These are phyloP conservation scores for Solenodon paradoxus DNA, from an alignment of 2,113 vertebrate genomes.

Conservation along the genomic window DNA sequence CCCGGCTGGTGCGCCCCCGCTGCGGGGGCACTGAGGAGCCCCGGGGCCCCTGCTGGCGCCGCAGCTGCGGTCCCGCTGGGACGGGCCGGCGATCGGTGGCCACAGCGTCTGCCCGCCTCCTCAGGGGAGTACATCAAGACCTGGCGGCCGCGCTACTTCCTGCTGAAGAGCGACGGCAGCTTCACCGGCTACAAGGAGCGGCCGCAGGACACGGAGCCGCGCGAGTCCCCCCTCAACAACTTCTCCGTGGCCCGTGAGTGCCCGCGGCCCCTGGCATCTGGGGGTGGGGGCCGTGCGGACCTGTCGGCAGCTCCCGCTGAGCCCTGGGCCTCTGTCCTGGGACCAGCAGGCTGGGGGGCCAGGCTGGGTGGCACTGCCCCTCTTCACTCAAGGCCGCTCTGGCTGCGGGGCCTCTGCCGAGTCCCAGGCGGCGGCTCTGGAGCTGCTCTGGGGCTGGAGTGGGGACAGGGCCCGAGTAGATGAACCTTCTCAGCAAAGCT, in stretches of 20 bases:
- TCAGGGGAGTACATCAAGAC: constrained; percentile 98
- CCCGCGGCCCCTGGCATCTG: fast-evolving
- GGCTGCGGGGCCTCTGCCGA: too few relatives aligned
- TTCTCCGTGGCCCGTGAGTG: constrained; percentile 98
- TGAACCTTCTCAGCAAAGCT: too few relatives aligned
- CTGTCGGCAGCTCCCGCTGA: too few relatives aligned
- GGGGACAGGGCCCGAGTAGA: too few relatives aligned
- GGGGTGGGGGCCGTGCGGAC: neutral
- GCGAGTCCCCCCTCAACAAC: constrained; percentile 97
- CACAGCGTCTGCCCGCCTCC: fast-evolving
- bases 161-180: constrained; percentile 95
- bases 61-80: fast-evolving
- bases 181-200: constrained; percentile 98
- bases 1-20: neutral
- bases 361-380: too few relatives aligned
- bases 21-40: too few relatives aligned
- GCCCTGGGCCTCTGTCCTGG: too few relatives aligned
- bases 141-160: constrained; percentile 97
- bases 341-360: too few relatives aligned
- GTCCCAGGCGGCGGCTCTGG: neutral
- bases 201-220: constrained; percentile 95
- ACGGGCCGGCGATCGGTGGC: fast-evolving
- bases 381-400: too few relatives aligned
- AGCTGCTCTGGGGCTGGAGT: too few relatives aligned
- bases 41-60: neutral